Base-by-base conservation (phyloP, 2,888 invertebrate species). In the Drosophila mulleri region DNA sequence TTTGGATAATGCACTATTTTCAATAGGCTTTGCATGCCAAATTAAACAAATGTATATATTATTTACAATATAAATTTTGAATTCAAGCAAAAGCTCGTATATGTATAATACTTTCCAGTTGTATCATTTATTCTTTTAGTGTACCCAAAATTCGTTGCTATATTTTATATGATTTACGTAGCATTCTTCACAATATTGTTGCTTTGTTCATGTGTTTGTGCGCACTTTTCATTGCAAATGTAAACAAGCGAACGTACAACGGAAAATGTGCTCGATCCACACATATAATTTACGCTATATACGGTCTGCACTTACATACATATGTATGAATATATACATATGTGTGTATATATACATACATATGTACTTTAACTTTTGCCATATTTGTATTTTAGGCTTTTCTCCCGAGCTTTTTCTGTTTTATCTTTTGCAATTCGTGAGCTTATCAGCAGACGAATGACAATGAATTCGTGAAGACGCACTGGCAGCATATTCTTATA, bases 391-490 rank as follows among this genome's bases (percentile, higher is more conserved):
- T 48, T 57, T 35, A 47, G 18, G 53, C 61, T 57, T 50, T 69
- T 60, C 39, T 47, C 59, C 41, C 39, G 20, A 54, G 47, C 50
- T 70, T 57, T 53, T 18, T 32, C 45, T 12, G 26, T 35, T 61
- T 70, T 61, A 70, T 71, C 60, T 42, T 35, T 32, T 56, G 53
- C 39, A 20, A 39, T 39, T 54, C 45, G 29, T 53, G 32, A 56
- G 42, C 70, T 78, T 78, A 78, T 78, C 77, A 87, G 69, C 72
- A 45, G 70, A 64, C 75, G 75, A 78, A 73, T 84, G 85, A 76
- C 80, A 87, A n/a, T n/a, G 82, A 75, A 58, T 79, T 84, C 67
- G 76, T 76, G 79, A 82, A 79, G 74, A 76, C 57, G 29, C 53
- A 41, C 26, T 65, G 23, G 3, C 16, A 39, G 60, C 44, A 26